Evolutionary conservation across 2,888 invertebrate species (phyloP).

Genomic region (Globia sparganii): DNA sequence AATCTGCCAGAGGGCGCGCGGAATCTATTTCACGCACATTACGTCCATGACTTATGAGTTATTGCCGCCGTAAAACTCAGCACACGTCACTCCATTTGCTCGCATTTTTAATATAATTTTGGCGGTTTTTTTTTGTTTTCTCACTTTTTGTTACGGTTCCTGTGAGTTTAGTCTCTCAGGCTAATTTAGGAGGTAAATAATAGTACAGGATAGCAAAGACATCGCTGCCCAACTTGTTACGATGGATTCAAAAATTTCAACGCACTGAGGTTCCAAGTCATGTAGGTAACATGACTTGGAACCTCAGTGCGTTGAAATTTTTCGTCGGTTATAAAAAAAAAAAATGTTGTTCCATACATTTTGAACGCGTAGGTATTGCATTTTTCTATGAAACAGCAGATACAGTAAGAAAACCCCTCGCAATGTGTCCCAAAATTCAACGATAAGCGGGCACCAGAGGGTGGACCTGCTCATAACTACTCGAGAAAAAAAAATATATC

Average conservation of each 20-base stretch:
- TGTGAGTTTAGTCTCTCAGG: background rate
- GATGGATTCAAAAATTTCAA: too few relatives aligned
- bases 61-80: slow-evolving; percentile 87
- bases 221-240: background rate
- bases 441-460: too few relatives aligned
- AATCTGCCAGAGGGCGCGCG: slow-evolving; percentile 78
- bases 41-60: slow-evolving; percentile 85
- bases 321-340: background rate
- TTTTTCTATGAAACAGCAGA: too few relatives aligned
- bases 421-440: too few relatives aligned
- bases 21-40: slow-evolving; percentile 89
- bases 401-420: too few relatives aligned
- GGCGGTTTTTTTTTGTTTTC: slow-evolving; percentile 52
- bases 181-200: background rate
- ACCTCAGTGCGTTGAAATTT: too few relatives aligned
- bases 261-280: too few relatives aligned
- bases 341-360: background rate
- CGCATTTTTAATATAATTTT: slow-evolving; percentile 78
- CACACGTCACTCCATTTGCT: slow-evolving; percentile 85
- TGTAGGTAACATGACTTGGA: background rate
- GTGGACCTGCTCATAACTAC: too few relatives aligned
- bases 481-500: too few relatives aligned
- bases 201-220: background rate
- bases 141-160: slow-evolving; percentile 7
- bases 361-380: too few relatives aligned